Evolutionary conservation across 2,888 invertebrate genomes (phyloP).

Genomic region (Homarus gammarus): DNA sequence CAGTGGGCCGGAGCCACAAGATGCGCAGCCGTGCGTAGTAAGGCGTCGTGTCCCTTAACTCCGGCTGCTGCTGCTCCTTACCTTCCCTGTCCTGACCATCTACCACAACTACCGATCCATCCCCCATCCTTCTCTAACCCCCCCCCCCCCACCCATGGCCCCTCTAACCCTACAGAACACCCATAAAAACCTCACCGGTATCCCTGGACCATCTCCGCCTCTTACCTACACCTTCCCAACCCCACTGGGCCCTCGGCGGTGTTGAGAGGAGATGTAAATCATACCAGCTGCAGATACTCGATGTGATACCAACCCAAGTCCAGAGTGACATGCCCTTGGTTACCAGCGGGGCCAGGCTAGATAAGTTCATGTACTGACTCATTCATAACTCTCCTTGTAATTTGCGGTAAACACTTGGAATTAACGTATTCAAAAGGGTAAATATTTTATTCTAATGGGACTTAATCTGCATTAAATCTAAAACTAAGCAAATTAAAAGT

Average conservation of each 20-base stretch:
- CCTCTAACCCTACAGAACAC: background rate
- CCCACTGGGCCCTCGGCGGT: slow-evolving; percentile 6
- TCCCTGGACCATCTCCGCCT: background rate
- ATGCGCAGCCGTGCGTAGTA: slow-evolving; percentile 59
- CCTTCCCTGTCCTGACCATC: slow-evolving; percentile 17
- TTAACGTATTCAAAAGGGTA: no score
- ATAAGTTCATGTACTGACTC: background rate
- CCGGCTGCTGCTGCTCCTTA: slow-evolving; percentile 15
- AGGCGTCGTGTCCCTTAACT: slow-evolving; percentile 37
- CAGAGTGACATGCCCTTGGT: slow-evolving; percentile 5
- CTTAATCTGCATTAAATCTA: no score
- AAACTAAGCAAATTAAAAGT: no score
- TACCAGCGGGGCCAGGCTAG: background rate
- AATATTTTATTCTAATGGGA: no score
- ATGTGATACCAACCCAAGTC: background rate
- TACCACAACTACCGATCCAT: background rate
- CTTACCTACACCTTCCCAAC: slow-evolving; percentile 1
- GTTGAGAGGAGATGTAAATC: slow-evolving; percentile 14
- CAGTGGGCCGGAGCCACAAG: slow-evolving; percentile 58
- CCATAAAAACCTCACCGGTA: background rate
- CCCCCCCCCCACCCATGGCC: background rate
- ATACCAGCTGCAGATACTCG: slow-evolving; percentile 12
- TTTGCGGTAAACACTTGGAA: no score
- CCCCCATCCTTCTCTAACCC: slow-evolving; percentile 6
- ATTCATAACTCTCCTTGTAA: no score